phyloP scores from a whole-genome alignment of 2,888 invertebrate species.

The Branchipolynoe longqiensis region DNA sequence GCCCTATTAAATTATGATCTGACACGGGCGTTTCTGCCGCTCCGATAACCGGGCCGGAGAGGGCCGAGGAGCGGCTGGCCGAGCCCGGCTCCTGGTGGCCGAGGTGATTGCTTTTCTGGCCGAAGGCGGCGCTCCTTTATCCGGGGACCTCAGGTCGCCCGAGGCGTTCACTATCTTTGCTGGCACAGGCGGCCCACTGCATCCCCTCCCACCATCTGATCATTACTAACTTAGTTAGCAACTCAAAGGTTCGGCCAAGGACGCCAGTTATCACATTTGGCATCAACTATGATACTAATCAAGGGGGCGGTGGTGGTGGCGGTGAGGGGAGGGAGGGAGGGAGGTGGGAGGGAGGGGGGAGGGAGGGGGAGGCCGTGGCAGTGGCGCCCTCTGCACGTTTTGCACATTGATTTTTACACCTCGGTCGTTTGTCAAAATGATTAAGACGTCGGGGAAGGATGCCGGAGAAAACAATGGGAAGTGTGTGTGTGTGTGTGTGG shows the following conservation, averaged over 20 bases:
- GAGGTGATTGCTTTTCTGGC: conserved; percentile 44
- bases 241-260: conserved; percentile 45
- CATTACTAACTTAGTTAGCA: conserved; percentile 47
- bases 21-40: background rate
- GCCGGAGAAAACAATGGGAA: conserved; percentile 17
- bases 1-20: conserved; percentile 55
- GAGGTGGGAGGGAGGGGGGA: too few relatives aligned
- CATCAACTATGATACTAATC: conserved; percentile 57
- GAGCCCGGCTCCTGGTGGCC: background rate
- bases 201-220: conserved; percentile 6
- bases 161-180: background rate
- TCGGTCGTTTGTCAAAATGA: conserved; percentile 39
- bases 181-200: conserved; percentile 20
- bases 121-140: conserved; percentile 5
- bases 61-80: background rate
- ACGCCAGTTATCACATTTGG: conserved; percentile 46
- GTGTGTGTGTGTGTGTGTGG: too few relatives aligned
- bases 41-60: background rate
- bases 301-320: too few relatives aligned
- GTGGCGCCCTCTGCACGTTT: conserved; percentile 10
- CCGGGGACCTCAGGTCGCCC: background rate
- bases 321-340: too few relatives aligned
- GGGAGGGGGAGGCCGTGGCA: background rate
- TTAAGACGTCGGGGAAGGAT: background rate
- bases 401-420: conserved; percentile 48